phyloP scores from a whole-genome alignment of 2,113 vertebrate genomes.

The Pangasianodon gigas region DNA sequence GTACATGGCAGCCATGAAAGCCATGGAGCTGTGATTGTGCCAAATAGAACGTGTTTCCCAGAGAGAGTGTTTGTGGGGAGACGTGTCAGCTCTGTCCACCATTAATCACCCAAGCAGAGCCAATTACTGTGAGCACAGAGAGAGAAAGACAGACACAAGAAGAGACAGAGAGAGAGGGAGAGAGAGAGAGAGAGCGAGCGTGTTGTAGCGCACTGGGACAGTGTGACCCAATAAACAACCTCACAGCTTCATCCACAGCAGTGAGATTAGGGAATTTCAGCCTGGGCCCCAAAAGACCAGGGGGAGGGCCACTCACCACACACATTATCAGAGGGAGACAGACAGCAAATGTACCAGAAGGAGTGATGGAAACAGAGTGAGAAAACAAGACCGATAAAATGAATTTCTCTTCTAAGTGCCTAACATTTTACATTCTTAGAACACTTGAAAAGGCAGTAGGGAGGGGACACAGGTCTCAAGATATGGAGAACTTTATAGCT shows the following conservation, averaged over 20 bases:
- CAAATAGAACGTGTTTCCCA: slow-evolving; percentile 38
- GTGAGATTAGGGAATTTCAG: slow-evolving; percentile 45
- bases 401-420: slow-evolving; percentile 48
- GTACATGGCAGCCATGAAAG: slow-evolving; percentile 32
- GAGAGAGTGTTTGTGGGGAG: slow-evolving; percentile 65
- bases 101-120: slow-evolving; percentile 73
- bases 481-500: slow-evolving; percentile 50
- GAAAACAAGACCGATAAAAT: slow-evolving; percentile 27
- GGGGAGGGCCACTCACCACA: slow-evolving; percentile 6
- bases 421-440: slow-evolving; percentile 69
- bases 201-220: slow-evolving; percentile 21
- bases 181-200: slow-evolving; percentile 39
- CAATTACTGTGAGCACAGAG: slow-evolving; percentile 65
- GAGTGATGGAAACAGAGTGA: slow-evolving; percentile 12
- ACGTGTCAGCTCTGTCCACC: slow-evolving; percentile 68
- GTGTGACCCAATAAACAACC: slow-evolving; percentile 54
- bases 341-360: slow-evolving; percentile 4
- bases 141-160: neutral
- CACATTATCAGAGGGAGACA: slow-evolving; percentile 20
- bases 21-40: slow-evolving; percentile 52
- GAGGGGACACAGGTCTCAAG: slow-evolving; percentile 47
- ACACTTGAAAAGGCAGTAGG: slow-evolving; percentile 56
- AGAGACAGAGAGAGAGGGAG: slow-evolving; percentile 35
- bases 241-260: slow-evolving; percentile 60
- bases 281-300: slow-evolving; percentile 44